Evolutionary conservation across 1,140 invertebrate genomes (phyloP).

Genomic region (Holcopasites calliopsidis): DNA sequence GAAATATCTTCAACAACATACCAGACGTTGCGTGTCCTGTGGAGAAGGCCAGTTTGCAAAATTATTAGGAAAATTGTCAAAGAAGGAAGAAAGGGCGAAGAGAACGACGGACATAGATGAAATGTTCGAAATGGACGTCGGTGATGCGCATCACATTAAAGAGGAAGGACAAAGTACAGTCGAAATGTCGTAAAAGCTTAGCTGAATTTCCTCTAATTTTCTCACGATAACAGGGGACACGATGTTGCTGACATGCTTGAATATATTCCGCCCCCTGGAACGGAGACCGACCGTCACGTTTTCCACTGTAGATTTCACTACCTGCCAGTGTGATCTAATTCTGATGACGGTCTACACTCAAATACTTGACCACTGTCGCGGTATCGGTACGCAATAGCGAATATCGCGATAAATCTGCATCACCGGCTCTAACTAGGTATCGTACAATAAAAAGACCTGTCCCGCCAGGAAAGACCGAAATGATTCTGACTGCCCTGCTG

Average conservation of each 20-base stretch:
- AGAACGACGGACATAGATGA: slow-evolving; percentile 28
- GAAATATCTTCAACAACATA: slow-evolving; percentile 81
- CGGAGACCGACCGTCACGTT: slow-evolving; percentile 71
- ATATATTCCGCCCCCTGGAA: slow-evolving; percentile 31
- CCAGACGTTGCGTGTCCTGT: slow-evolving; percentile 80
- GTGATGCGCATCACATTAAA: not conserved
- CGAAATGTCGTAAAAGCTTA: not conserved
- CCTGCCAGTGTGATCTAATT: slow-evolving; percentile 81
- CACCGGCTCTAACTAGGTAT: not conserved
- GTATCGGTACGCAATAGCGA: slow-evolving; percentile 74
- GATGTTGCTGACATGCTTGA: not conserved
- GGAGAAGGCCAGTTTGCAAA: slow-evolving; percentile 80
- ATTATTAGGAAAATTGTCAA: slow-evolving; percentile 74
- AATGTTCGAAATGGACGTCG: slow-evolving; percentile 4
- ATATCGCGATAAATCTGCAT: not conserved
- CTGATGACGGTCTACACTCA: slow-evolving; percentile 81
- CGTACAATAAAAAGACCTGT: slow-evolving; percentile 46
- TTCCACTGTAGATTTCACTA: slow-evolving; percentile 74
- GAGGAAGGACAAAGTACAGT: not conserved
- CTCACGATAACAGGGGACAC: not conserved
- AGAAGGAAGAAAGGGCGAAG: slow-evolving; percentile 52
- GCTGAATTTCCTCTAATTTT: not conserved
- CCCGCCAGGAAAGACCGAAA: slow-evolving; percentile 68
- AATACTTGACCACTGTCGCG: slow-evolving; percentile 81
- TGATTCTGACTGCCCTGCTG: slow-evolving; percentile 77